These are phyloP conservation scores for Chroicocephalus ridibundus DNA, from an alignment of 2,113 vertebrate genomes.

Conservation along the genomic window DNA sequence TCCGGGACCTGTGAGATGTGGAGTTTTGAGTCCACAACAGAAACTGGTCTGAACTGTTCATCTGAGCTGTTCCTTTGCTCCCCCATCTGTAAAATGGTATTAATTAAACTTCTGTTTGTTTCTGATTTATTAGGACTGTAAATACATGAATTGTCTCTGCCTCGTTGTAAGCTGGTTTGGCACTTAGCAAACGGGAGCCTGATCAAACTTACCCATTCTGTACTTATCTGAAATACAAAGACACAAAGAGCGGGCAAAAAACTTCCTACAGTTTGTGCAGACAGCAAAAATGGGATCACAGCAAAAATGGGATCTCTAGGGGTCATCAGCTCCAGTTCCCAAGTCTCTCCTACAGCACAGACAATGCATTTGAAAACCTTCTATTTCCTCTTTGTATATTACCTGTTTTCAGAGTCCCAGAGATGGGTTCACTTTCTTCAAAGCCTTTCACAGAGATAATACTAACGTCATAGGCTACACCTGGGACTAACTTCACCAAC, in stretches of 20 bases:
- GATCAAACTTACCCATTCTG: not conserved
- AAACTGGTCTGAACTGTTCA: not conserved
- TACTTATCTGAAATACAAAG: not conserved
- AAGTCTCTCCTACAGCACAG: not conserved
- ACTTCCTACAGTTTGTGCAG: not conserved
- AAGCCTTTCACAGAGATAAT: slow-evolving; percentile 86
- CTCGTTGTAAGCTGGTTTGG: not conserved
- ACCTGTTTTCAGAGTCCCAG: slow-evolving; percentile 90
- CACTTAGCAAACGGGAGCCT: not conserved
- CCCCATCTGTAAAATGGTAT: not conserved
- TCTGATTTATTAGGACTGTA: not conserved
- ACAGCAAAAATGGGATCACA: not conserved
- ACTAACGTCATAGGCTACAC: slow-evolving; percentile 85
- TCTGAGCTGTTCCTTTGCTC: not conserved
- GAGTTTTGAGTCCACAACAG: not conserved
- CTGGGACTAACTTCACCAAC: slow-evolving; percentile 84
- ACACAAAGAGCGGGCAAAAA: not conserved
- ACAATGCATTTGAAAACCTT: not conserved
- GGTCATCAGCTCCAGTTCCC: not conserved
- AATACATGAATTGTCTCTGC: not conserved
- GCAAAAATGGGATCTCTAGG: not conserved
- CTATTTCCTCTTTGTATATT: not conserved
- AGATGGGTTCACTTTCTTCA: slow-evolving; percentile 89
- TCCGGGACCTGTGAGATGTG: not conserved
- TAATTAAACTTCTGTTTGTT: not conserved